Percentiles rank a stretch among this genome's conserved stretches.
Conservation (phyloP, 2,888 invertebrate genomes). For the Lasioglossum figueresi region DNA sequence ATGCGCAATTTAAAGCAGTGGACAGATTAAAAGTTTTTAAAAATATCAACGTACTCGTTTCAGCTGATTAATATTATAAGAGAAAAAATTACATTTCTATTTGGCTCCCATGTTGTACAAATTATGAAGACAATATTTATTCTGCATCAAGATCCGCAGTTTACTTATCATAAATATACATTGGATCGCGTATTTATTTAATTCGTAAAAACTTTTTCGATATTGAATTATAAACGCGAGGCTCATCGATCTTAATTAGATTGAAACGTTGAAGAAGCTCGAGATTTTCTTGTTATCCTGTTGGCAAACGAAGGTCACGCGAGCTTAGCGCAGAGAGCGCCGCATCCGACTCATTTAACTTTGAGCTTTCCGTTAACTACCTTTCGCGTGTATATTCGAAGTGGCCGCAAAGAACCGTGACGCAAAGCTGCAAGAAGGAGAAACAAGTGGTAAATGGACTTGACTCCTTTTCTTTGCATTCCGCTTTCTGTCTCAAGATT, state of each 20-base stretch:
- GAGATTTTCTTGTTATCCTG: slow-evolving; percentile 24
- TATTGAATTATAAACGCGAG: neutral
- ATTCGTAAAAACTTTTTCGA: neutral
- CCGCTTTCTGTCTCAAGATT: slow-evolving; percentile 31
- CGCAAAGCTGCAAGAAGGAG: slow-evolving; percentile 9
- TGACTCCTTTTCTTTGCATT: neutral
- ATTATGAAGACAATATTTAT: no score
- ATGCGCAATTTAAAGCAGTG: no score
- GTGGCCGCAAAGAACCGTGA: slow-evolving; percentile 18
- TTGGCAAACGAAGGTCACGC: slow-evolving; percentile 60
- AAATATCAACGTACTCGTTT: no score
- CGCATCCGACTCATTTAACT: slow-evolving; percentile 46
- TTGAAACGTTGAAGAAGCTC: neutral
- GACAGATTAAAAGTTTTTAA: no score
- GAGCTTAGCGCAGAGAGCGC: slow-evolving; percentile 52
- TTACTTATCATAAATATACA: no score
- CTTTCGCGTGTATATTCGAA: slow-evolving; percentile 17
- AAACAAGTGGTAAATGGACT: slow-evolving; percentile 7
- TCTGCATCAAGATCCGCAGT: no score
- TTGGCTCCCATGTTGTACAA: no score
- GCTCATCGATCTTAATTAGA: neutral
- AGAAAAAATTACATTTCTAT: no score
- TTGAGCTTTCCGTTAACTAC: slow-evolving; percentile 20
- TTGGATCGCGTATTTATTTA: no score
- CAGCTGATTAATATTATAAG: no score